Conservation (phyloP, 2,888 invertebrate species). For the Anorthoa munda region DNA sequence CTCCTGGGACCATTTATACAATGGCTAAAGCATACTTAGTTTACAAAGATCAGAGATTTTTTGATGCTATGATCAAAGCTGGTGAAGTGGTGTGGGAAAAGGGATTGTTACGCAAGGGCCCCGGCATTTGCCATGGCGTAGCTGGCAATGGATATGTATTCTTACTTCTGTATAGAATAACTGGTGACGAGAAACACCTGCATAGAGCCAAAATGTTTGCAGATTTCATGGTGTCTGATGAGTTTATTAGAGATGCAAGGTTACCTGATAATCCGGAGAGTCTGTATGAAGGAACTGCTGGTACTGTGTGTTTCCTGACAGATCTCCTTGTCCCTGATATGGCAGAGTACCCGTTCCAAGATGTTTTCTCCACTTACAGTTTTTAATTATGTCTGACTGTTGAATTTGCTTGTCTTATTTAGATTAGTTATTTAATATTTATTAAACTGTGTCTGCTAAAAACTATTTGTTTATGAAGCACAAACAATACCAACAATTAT, state of each 20-base stretch:
- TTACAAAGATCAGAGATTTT: slow-evolving; percentile 94
- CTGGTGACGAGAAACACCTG: slow-evolving; percentile 93
- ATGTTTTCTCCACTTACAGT: slow-evolving; percentile 90
- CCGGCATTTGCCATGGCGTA: slow-evolving; percentile 97
- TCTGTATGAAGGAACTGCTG: slow-evolving; percentile 96
- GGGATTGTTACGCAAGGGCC: slow-evolving; percentile 96
- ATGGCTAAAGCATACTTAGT: slow-evolving; percentile 95
- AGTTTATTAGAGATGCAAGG: slow-evolving; percentile 93
- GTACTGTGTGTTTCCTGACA: slow-evolving; percentile 95
- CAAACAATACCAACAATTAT: slow-evolving; percentile 1
- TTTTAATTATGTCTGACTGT: slow-evolving; percentile 49
- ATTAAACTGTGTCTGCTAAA: slow-evolving; percentile 59
- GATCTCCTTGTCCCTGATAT: slow-evolving; percentile 94
- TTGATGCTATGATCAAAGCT: slow-evolving; percentile 92
- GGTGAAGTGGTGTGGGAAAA: slow-evolving; percentile 95
- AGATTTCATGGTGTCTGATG: slow-evolving; percentile 93
- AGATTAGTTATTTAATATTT: slow-evolving; percentile 59
- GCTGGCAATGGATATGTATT: slow-evolving; percentile 96
- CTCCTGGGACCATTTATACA: slow-evolving; percentile 95
- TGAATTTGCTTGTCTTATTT: slow-evolving; percentile 37
- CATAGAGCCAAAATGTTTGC: slow-evolving; percentile 94
- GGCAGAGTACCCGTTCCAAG: slow-evolving; percentile 96
- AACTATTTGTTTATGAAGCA: slow-evolving; percentile 19
- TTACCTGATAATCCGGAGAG: slow-evolving; percentile 96
- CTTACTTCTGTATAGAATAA: slow-evolving; percentile 94